Conservation (phyloP, 2,888 invertebrate species). For the Agriopis leucophaearia region DNA sequence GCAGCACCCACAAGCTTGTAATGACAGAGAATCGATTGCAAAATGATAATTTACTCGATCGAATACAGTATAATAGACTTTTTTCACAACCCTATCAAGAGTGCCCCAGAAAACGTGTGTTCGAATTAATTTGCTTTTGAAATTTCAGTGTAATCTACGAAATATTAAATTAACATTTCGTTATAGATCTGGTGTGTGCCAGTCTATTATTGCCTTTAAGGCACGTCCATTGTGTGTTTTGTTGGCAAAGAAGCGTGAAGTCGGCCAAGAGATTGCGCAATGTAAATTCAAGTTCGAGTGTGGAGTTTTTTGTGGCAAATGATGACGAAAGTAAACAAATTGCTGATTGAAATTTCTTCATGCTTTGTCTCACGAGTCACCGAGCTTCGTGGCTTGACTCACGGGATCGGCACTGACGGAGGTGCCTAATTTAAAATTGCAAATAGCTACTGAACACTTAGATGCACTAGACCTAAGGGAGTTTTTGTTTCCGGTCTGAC, state of each 20-base stretch:
- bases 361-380: conserved; percentile 47
- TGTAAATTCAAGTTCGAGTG: conserved; percentile 68
- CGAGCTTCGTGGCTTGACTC: conserved; percentile 18
- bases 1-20: conserved; percentile 78
- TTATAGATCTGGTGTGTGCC: conserved; percentile 56
- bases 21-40: conserved; percentile 79
- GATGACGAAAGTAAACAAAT: conserved; percentile 63
- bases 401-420: conserved; percentile 25
- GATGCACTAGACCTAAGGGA: not conserved
- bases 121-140: conserved; percentile 78
- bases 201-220: conserved; percentile 63
- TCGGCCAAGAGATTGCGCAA: conserved; percentile 68
- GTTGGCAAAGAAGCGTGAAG: conserved; percentile 72
- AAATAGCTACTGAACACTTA: conserved; percentile 8
- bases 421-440: conserved; percentile 17
- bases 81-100: conserved; percentile 69
- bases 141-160: conserved; percentile 79
- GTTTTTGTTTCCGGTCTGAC: conserved; percentile 18
- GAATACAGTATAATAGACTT: conserved; percentile 76
- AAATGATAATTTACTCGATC: conserved; percentile 79
- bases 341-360: conserved; percentile 48
- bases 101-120: conserved; percentile 68
- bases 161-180: conserved; percentile 79
- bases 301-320: conserved; percentile 44
- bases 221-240: conserved; percentile 63